phyloP scores from a whole-genome alignment of 2,113 vertebrate genomes.

The Cyprinodon tularosa region DNA sequence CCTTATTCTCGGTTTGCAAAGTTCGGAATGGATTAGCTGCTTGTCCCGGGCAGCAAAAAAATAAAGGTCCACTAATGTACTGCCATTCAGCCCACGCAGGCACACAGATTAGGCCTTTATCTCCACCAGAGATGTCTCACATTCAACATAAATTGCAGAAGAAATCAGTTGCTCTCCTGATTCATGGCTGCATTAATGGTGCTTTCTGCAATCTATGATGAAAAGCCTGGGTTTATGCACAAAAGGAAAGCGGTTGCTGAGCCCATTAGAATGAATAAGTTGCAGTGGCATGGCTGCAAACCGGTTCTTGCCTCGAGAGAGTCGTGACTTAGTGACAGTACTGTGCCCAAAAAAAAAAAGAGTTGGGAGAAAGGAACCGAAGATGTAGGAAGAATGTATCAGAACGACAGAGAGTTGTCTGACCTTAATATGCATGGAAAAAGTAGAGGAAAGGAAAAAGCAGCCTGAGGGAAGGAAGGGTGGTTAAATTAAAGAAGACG shows the following conservation, averaged over 20 bases:
- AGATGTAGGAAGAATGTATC: conserved; percentile 17
- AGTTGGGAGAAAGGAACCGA: conserved; percentile 25
- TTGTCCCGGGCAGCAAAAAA: background rate
- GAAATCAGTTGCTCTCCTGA: conserved; percentile 9
- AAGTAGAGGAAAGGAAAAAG: conserved; percentile 7
- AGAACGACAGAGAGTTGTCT: conserved; percentile 25
- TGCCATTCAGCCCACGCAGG: background rate
- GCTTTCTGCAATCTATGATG: conserved; percentile 61
- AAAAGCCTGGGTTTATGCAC: conserved; percentile 53
- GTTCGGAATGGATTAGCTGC: conserved; percentile 4
- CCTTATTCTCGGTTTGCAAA: background rate
- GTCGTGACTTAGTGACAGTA: conserved; percentile 50
- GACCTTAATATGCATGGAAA: conserved; percentile 51
- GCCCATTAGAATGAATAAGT: conserved; percentile 61
- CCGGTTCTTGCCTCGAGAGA: conserved; percentile 52
- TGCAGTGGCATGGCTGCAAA: conserved; percentile 61
- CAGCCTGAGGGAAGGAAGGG: conserved; percentile 20
- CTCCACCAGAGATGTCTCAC: conserved; percentile 14
- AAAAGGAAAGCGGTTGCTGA: conserved; percentile 39
- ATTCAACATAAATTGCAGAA: conserved; percentile 15
- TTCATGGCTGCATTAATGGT: conserved; percentile 41
- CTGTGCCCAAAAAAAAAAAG: conserved; percentile 57
- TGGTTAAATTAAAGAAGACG: conserved; percentile 29
- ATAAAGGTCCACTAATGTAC: background rate
- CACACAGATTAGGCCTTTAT: conserved; percentile 27